phyloP scores from a whole-genome alignment of 1,140 invertebrate species.

The Calephelis nemesis region DNA sequence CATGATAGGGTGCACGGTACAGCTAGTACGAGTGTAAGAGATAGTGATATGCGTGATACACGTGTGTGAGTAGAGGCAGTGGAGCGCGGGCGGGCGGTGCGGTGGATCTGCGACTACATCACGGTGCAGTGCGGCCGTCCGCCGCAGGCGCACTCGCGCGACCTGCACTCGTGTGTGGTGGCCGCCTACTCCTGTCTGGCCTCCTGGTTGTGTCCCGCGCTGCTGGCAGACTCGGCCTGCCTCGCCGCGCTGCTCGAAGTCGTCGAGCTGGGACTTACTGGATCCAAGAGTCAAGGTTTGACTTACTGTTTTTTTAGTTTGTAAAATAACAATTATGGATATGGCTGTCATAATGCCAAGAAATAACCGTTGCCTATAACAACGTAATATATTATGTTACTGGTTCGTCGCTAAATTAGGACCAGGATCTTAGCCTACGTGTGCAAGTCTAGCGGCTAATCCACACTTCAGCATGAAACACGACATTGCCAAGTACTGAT shows the following conservation, averaged over 20 bases:
- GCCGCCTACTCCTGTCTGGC: slow-evolving; percentile 95
- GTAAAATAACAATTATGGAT: too few relatives aligned
- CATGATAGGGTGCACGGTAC: too few relatives aligned
- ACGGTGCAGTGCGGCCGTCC: slow-evolving; percentile 96
- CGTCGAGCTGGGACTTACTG: slow-evolving; percentile 98
- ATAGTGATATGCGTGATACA: too few relatives aligned
- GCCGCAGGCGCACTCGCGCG: slow-evolving; percentile 96
- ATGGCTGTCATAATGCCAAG: too few relatives aligned
- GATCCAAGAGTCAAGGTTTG: slow-evolving; percentile 89
- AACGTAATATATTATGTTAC: too few relatives aligned
- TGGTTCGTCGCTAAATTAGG: too few relatives aligned
- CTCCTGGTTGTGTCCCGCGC: slow-evolving; percentile 87
- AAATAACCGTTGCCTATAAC: too few relatives aligned
- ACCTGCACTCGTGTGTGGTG: slow-evolving; percentile 98
- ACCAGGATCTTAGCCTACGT: too few relatives aligned
- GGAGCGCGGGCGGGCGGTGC: slow-evolving; percentile 95
- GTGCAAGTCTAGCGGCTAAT: too few relatives aligned
- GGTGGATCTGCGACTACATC: slow-evolving; percentile 99
- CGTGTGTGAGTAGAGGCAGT: slow-evolving; percentile 83
- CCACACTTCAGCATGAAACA: too few relatives aligned
- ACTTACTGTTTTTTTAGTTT: neutral
- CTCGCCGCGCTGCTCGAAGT: slow-evolving; percentile 96
- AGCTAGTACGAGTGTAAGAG: too few relatives aligned
- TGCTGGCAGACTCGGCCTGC: slow-evolving; percentile 95
- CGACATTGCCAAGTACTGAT: too few relatives aligned